A percentile compares a stretch with the other conserved stretches of the same genome.
phyloP scores from a whole-genome alignment of 2,113 vertebrate species.

The Pseudolaguvia tuberculata region DNA sequence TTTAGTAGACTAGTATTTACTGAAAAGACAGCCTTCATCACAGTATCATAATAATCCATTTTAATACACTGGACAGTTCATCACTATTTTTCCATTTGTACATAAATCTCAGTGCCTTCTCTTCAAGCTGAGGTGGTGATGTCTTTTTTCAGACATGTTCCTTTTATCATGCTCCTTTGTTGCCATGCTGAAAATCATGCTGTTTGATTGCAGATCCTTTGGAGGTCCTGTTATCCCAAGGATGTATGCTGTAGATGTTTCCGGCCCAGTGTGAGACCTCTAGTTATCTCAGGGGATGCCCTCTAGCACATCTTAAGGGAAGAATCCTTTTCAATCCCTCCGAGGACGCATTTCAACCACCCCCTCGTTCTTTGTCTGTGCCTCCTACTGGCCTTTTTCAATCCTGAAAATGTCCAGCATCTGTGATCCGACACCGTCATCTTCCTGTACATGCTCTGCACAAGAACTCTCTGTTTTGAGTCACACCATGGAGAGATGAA shows the following conservation, averaged over 20 bases:
- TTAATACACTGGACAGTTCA: constrained; percentile 15
- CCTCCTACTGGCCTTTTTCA: constrained; percentile 26
- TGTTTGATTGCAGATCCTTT: constrained; percentile 39
- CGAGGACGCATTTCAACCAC: constrained; percentile 20
- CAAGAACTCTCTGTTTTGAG: constrained; percentile 12
- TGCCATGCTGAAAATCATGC: constrained; percentile 44
- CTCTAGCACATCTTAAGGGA: constrained; percentile 50
- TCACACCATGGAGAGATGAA: not conserved
- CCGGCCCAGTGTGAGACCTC: constrained; percentile 37
- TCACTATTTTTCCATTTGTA: not conserved
- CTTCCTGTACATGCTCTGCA: constrained; percentile 16
- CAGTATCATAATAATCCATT: constrained; percentile 19
- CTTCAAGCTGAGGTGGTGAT: constrained; percentile 21
- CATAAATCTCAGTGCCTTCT: constrained; percentile 15
- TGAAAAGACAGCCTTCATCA: constrained; percentile 17
- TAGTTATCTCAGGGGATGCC: constrained; percentile 53
- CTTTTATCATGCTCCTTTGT: constrained; percentile 30
- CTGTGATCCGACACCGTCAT: constrained; percentile 36
- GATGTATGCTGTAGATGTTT: constrained; percentile 47
- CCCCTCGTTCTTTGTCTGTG: constrained; percentile 11
- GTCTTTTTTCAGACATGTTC: constrained; percentile 40
- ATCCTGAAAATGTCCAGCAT: constrained; percentile 38
- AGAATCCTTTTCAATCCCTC: constrained; percentile 50
- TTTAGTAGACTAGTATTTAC: not conserved
- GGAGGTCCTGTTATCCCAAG: constrained; percentile 47